Base-by-base conservation (phyloP, 2,113 vertebrate species). In the Gobiocypris rarus region DNA sequence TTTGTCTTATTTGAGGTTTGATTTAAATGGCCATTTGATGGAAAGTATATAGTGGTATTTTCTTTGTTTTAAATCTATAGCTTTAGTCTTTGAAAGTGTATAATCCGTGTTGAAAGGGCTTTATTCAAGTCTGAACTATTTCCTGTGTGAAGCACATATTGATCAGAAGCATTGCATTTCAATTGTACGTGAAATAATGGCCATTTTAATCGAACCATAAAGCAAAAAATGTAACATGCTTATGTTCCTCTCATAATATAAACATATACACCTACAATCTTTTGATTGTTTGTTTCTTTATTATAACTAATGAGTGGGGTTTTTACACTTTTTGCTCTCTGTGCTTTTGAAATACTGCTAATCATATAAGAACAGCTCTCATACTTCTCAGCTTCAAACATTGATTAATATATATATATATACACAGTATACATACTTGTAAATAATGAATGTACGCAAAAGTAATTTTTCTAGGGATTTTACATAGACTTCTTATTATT, bases 21-120 rank as follows among this genome's bases (percentile, higher is more conserved):
- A 82, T 84, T 87, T 84, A 84, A 76, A 87, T 82, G 77, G 83
- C 58, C 71, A 74, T 61, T 79, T 19, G 15, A 38, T 3, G 56
- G 17, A 4, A 48, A 73, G 41, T 9, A 24, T 13, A 45, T 26
- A 11, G 6, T 26, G 41, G 11, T 8, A 24, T 75, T 75, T 48
- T 75, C 26, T 75, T 48, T 61, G 19, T n/a, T 34, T 34, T 38
- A 38, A 56, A 77, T 38, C 22, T 77, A 17, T 77, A 9, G 2
- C 58, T 76, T 58, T 31, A 45, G n/a, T 10, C 2, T 10, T 15
- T 75, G 14, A 8, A 38, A 58, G 31, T 41, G 10, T 50, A 22
- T 14, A 52, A 75, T 17, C 26, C 0, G 1, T 2, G 4, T 78
- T 26, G 9, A 61, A n/a, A 38, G 4, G n/a, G 22, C 5, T 14